Conservation (phyloP, 2,797 vertebrate species). For the Sebastes itinus region DNA sequence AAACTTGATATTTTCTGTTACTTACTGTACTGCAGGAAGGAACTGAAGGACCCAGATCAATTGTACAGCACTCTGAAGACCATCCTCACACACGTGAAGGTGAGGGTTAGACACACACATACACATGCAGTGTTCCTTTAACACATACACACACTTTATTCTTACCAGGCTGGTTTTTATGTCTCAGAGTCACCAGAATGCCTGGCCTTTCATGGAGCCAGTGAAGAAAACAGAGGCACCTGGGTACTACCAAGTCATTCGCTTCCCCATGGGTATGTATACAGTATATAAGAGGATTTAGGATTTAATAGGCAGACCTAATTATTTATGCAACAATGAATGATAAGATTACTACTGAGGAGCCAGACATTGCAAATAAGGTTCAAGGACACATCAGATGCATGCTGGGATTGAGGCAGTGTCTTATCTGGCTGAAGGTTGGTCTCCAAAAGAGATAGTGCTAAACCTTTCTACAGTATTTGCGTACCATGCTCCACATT, state of each 20-base stretch:
- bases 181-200: conserved; percentile 95
- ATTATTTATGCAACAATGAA: neutral
- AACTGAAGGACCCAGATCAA: conserved; percentile 96
- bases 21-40: conserved; percentile 86
- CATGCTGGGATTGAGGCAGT: neutral
- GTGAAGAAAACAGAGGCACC: conserved; percentile 99
- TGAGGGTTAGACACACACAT: conserved; percentile 63
- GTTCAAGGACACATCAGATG: neutral
- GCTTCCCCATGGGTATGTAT: conserved; percentile 97
- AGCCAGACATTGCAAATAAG: neutral
- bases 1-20: neutral
- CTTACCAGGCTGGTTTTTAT: conserved; percentile 50
- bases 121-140: neutral
- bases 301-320: neutral
- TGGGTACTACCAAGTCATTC: conserved; percentile 99
- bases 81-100: conserved; percentile 98
- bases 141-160: neutral
- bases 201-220: conserved; percentile 99
- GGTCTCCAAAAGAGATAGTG: neutral
- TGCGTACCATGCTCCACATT: too few species aligned
- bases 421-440: neutral
- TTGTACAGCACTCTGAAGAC: conserved; percentile 94
- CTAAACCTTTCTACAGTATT: too few species aligned
- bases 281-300: too few species aligned
- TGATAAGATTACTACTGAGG: neutral